These are phyloP conservation scores for Selene dorsalis DNA, from an alignment of 2,797 vertebrate genomes.

Conservation along the genomic window DNA sequence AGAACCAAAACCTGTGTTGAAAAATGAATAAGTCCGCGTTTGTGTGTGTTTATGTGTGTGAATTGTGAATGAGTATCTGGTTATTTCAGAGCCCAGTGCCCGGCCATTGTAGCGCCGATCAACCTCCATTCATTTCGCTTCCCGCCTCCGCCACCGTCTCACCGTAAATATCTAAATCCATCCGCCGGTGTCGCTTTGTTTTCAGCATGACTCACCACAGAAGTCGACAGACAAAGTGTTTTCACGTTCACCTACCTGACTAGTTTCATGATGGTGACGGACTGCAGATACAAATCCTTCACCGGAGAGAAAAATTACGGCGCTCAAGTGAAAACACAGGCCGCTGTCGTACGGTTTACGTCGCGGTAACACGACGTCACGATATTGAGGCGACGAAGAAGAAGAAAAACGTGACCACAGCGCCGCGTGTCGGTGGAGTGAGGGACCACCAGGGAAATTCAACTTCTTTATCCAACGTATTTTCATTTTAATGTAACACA, in stretches of 20 bases:
- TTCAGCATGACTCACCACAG: fast-evolving
- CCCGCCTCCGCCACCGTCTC: slow-evolving; percentile 73
- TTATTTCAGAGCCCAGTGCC: too few relatives aligned
- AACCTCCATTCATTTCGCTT: slow-evolving; percentile 74
- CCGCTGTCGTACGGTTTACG: slow-evolving; percentile 66
- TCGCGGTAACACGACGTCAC: slow-evolving; percentile 64
- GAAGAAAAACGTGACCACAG: not conserved
- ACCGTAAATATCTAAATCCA: slow-evolving; percentile 73
- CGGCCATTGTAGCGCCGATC: not conserved
- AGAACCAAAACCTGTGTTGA: fast-evolving
- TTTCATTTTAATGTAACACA: too few relatives aligned
- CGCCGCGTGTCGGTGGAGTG: slow-evolving; percentile 4
- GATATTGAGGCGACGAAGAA: slow-evolving; percentile 3
- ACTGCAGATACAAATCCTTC: slow-evolving; percentile 74
- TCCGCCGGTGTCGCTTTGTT: slow-evolving; percentile 22
- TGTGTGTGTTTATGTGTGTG: not conserved
- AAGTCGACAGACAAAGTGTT: fast-evolving
- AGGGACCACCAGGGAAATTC: not conserved
- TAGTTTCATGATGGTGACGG: slow-evolving; percentile 85
- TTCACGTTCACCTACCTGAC: slow-evolving; percentile 72
- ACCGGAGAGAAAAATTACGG: slow-evolving; percentile 80
- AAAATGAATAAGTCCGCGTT: fast-evolving
- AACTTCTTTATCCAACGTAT: not conserved
- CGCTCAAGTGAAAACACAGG: slow-evolving; percentile 65
- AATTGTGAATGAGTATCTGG: fast-evolving